Evolutionary conservation across 2,888 invertebrate species (phyloP).

Genomic region (Hypselothyrea guttata): DNA sequence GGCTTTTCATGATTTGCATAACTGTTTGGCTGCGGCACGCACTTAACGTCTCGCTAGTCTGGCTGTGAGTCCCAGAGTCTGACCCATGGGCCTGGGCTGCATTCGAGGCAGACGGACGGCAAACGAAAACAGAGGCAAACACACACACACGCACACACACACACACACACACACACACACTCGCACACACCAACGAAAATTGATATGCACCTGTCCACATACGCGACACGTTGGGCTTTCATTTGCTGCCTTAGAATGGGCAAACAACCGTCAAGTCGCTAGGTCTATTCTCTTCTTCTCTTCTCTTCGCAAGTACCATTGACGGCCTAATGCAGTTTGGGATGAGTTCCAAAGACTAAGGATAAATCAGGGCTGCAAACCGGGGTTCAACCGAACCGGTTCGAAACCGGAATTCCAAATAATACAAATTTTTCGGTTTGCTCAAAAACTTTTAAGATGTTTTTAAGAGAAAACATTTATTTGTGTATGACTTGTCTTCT

Average conservation of each 20-base stretch:
- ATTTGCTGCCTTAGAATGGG: conserved; percentile 62
- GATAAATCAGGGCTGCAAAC: too few relatives aligned
- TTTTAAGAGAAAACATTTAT: too few relatives aligned
- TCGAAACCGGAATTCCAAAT: too few relatives aligned
- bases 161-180: conserved; percentile 25
- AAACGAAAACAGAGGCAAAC: conserved; percentile 63
- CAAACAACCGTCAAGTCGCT: conserved; percentile 50
- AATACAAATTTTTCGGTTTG: too few relatives aligned
- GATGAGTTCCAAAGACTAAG: too few relatives aligned
- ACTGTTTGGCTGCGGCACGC: conserved; percentile 51
- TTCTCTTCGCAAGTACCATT: not conserved
- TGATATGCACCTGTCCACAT: conserved; percentile 67
- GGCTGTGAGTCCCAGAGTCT: not conserved
- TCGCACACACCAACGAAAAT: conserved; percentile 28
- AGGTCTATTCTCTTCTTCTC: conserved; percentile 17
- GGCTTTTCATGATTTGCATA: conserved; percentile 66
- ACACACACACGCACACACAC: conserved; percentile 36
- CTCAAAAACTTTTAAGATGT: too few relatives aligned
- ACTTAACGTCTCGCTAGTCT: conserved; percentile 9
- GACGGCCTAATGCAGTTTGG: too few relatives aligned
- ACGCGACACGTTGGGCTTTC: conserved; percentile 64
- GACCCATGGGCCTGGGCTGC: conserved; percentile 34
- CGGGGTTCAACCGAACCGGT: too few relatives aligned
- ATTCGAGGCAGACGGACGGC: conserved; percentile 54
- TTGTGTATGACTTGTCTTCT: too few relatives aligned